phyloP scores from a whole-genome alignment of 2,888 invertebrate genomes.

The Serrognathus titanus region DNA sequence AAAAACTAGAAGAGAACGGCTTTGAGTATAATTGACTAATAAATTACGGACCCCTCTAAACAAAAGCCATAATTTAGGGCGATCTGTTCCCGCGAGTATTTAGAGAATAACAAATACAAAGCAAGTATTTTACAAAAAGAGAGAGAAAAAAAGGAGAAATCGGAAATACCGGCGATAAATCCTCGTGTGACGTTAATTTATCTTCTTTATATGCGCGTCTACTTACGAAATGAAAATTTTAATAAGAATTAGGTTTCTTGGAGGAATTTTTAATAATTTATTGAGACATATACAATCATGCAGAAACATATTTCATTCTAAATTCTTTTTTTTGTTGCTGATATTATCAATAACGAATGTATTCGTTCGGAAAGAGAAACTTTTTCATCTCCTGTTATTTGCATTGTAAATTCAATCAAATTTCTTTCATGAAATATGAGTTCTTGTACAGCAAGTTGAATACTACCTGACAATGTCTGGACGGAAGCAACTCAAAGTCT shows the following conservation, averaged over 20 bases:
- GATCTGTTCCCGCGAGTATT: slow-evolving; percentile 12
- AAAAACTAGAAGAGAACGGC: slow-evolving; percentile 7
- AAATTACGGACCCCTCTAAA: slow-evolving; percentile 8
- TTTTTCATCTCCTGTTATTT: not conserved
- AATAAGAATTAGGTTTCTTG: no score
- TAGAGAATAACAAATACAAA: slow-evolving; percentile 12
- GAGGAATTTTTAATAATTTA: no score
- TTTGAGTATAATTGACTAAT: slow-evolving; percentile 10
- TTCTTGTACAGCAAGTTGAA: no score
- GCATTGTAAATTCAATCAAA: no score
- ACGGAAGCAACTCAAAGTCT: no score
- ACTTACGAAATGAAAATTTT: no score
- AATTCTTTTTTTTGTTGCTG: not conserved
- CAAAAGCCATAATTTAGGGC: slow-evolving; percentile 12
- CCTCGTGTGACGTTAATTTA: no score
- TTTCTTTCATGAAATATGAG: no score
- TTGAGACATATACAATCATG: no score
- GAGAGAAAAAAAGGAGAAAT: not conserved
- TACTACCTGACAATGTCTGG: no score
- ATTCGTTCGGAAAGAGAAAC: not conserved
- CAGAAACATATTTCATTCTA: not conserved
- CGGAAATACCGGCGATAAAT: no score
- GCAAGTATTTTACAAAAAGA: slow-evolving; percentile 10
- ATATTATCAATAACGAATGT: not conserved
- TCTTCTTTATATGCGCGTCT: no score